Base-by-base conservation (phyloP, 2,888 invertebrate genomes). In the Papilio protenor region DNA sequence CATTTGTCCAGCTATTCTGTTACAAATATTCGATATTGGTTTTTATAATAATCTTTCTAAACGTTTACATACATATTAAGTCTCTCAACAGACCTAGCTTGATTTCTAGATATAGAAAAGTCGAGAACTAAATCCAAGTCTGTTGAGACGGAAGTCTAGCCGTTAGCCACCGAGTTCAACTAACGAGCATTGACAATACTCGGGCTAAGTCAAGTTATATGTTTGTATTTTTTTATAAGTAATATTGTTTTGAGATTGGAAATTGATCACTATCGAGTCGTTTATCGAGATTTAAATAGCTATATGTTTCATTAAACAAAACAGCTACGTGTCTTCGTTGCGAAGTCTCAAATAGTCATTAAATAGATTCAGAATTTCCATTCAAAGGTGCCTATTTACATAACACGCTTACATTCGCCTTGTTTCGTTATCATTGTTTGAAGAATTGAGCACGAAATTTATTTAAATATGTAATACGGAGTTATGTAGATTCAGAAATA, bases 371-470 rank as follows among this genome's bases (percentile, higher is more conserved):
- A 21, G 57, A 69, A 78, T 78, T 78, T 78, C 73, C 78, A 78
- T 78, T 78, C 57, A 78, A 76, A 78, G 76, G 73, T 78, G 66
- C 23, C n/a, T 78, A 78, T 78, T 78, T 76, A 78, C 78, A 78
- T 78, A 78, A 78, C 78, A 76, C 69, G 73, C 66, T 69, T 73
- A 69, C 33, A 73, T 69, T 66, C 72, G 66, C 47, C 59, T 55
- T 18, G 73, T 78, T 78, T 72, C 33, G 57, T 78, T 78, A 78
- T 78, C 76, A 78, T 78, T 78, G 78, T 78, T 73, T 73, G 52
- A 76, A 76, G 76, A 78, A 69, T 33, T 75, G 33, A 59, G 47
- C 75, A 76, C 52, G 73, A 78, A 73, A 73, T 75, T 57, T 73
- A 75, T 76, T 72, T 66, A 73, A 78, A 78, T 78, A 72, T 78